Percentiles rank a stretch among this genome's conserved stretches.
Evolutionary conservation across 2,797 vertebrate genomes (phyloP).

Genomic region (Pterois miles): DNA sequence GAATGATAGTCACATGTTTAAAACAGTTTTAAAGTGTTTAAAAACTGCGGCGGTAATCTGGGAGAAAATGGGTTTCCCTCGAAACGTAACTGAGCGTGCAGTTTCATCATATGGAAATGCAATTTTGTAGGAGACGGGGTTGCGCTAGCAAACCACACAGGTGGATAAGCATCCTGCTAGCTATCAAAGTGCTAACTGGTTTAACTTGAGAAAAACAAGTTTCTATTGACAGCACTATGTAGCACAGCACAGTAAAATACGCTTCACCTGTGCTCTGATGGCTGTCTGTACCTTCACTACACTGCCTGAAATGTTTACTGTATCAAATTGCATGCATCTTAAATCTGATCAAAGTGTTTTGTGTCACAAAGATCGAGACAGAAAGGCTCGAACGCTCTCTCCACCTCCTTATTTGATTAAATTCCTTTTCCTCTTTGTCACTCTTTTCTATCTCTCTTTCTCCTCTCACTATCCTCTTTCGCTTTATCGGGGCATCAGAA

Average conservation of each 20-base stretch:
- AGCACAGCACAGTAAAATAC: neutral
- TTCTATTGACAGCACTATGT: neutral
- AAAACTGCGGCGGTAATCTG: no score
- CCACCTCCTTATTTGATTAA: conserved; percentile 45
- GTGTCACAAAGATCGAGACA: conserved; percentile 27
- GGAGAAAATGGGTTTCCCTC: no score
- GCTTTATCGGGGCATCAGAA: conserved; percentile 63
- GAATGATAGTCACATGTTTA: no score
- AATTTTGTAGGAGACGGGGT: no score
- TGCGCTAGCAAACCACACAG: neutral
- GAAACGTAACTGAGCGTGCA: no score
- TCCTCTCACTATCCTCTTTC: conserved; percentile 50
- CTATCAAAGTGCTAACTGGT: neutral
- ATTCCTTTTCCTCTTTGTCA: conserved; percentile 41
- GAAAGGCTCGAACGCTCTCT: conserved; percentile 19
- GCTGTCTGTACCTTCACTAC: neutral
- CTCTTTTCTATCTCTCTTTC: conserved; percentile 36
- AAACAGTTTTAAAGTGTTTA: no score
- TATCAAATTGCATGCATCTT: neutral
- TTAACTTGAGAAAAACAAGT: neutral
- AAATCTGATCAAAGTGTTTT: conserved; percentile 31
- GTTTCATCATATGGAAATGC: no score
- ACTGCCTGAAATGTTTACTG: neutral
- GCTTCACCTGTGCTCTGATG: neutral
- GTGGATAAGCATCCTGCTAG: neutral